phyloP scores from a whole-genome alignment of 2,888 invertebrate genomes.

The Lepetodrilus schrolli region DNA sequence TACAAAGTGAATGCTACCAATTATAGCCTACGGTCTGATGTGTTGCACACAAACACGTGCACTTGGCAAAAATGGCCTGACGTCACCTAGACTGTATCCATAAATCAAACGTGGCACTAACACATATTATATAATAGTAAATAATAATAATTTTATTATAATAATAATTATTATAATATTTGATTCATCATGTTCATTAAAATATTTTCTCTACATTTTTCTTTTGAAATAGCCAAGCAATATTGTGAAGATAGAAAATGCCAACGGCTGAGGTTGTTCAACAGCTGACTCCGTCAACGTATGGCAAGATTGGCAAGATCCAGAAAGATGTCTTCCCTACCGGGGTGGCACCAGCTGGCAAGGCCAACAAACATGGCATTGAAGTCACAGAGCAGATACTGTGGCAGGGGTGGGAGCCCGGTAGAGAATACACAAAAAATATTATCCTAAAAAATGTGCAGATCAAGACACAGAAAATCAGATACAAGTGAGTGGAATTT shows the following conservation, averaged over 20 bases:
- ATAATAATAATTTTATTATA: too few relatives aligned
- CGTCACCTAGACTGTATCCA: too few relatives aligned
- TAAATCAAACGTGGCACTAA: too few relatives aligned
- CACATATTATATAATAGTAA: too few relatives aligned
- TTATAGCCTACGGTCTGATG: too few relatives aligned
- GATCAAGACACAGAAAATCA: constrained; percentile 72
- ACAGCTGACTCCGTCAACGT: constrained; percentile 27
- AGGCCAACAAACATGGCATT: constrained; percentile 60
- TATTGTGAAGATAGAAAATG: too few relatives aligned
- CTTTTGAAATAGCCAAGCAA: constrained; percentile 7
- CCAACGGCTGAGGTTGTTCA: constrained; percentile 39
- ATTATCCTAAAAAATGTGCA: constrained; percentile 73
- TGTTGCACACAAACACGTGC: too few relatives aligned
- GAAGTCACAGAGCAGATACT: constrained; percentile 67
- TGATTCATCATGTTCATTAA: too few relatives aligned
- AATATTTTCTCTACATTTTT: too few relatives aligned
- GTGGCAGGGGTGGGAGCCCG: constrained; percentile 74
- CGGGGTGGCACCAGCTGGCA: background rate
- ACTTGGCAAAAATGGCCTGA: too few relatives aligned
- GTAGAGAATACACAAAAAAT: constrained; percentile 73
- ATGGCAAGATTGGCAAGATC: constrained; percentile 24
- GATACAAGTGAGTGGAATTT: constrained; percentile 68
- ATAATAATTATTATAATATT: too few relatives aligned
- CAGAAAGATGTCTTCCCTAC: constrained; percentile 31
- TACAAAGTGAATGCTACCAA: too few relatives aligned